A percentile compares a stretch with the other conserved stretches of the same genome.
Evolutionary conservation across 2,888 invertebrate genomes (phyloP).

Genomic region (Agrenia bidenticulata): DNA sequence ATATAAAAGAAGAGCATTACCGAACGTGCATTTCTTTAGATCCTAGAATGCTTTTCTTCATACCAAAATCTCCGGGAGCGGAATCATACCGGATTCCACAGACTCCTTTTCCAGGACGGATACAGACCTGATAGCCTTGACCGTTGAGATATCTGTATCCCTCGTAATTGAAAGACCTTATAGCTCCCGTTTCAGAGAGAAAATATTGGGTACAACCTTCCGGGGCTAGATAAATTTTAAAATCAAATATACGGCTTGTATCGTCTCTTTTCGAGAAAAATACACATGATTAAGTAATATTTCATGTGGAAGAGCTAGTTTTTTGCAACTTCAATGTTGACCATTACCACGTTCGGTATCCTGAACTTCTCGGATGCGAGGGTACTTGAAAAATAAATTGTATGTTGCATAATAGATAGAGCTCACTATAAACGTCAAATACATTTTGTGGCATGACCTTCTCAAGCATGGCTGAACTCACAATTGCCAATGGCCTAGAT

Average conservation of each 20-base stretch:
- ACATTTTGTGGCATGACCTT: no score
- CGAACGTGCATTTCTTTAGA: constrained; percentile 39
- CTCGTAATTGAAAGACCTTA: constrained; percentile 54
- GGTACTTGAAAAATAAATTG: no score
- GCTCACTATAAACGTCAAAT: no score
- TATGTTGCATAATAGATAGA: no score
- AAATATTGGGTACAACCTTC: constrained; percentile 54
- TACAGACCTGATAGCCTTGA: constrained; percentile 53
- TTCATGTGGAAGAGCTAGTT: no score
- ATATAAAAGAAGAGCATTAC: constrained; percentile 25
- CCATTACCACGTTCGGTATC: no score
- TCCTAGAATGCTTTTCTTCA: constrained; percentile 44
- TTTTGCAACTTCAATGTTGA: no score
- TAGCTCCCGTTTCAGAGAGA: constrained; percentile 49
- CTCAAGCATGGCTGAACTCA: no score
- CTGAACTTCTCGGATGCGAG: no score
- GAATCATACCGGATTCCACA: constrained; percentile 51
- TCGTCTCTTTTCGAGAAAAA: background rate
- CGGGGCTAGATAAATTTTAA: constrained; percentile 49
- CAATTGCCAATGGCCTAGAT: no score
- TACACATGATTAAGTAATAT: background rate
- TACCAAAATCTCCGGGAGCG: constrained; percentile 43
- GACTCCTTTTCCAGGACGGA: constrained; percentile 49
- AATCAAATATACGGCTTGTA: background rate
- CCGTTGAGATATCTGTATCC: constrained; percentile 53